Base-by-base conservation (phyloP, 2,888 invertebrate genomes). In the Pheosia gnoma region DNA sequence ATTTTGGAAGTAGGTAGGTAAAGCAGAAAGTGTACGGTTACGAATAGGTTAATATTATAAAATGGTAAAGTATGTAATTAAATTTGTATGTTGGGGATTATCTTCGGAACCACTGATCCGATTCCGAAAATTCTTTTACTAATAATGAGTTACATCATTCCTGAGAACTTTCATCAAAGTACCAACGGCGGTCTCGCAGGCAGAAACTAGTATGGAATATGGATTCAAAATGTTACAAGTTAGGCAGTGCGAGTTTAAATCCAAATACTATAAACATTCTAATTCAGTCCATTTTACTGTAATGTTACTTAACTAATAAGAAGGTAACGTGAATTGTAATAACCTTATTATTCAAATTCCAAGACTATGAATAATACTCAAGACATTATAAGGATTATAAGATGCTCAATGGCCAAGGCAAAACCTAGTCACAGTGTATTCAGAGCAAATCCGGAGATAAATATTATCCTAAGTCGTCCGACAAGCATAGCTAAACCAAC, bases 391-490 rank as follows among this genome's bases (percentile, higher is more conserved):
- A 68, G 66, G 73, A 70, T 69, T 74, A 76, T 70, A 75, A 69
- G 65, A 70, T 72, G 66, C 68, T 60, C 66, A 74, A 70, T 67
- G 72, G 65, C 75, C 78, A 80, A 82, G 82, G 80, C 75, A 61
- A 74, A 61, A 66, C 68, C 83, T 77, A 84, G 79, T 82, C 82
- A 81, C 70, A 76, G 80, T 78, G 76, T 82, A 77, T 76, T 79
- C 73, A 80, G 72, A 76, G 63, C 75, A 76, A 80, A 82, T 78
- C 79, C 72, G 65, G 71, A 81, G 77, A 81, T 81, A 88, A 91
- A 90, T 87, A 86, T 89, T 87, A 75, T 82, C 79, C 66, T 69
- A 82, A 74, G 68, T 74, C 85, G 77, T 80, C 82, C 71, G 79
- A 83, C 80, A 81, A 77, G 79, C 85, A 75, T 75, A 66, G 77